Evolutionary conservation across 64 coral and sea anemone genomes (phyloP).

Genomic region (Acropora tenuis): DNA sequence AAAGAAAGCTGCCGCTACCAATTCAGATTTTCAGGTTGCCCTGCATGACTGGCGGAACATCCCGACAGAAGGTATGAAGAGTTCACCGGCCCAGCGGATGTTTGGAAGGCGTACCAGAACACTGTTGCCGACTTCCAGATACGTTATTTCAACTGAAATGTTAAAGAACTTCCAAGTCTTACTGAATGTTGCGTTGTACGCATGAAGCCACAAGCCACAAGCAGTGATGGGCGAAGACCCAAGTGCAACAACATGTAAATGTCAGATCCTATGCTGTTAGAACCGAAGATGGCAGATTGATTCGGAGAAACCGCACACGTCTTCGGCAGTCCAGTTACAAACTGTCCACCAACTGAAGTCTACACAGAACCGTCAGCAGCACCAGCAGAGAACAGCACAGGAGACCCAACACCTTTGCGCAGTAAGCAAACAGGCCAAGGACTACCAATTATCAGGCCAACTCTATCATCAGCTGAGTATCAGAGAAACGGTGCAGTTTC

Average conservation of each 20-base stretch:
- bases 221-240: slow-evolving; percentile 4
- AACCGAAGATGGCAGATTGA: slow-evolving; percentile 27
- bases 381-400: too few relatives aligned
- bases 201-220: neutral
- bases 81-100: slow-evolving; percentile 28
- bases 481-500: too few relatives aligned
- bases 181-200: slow-evolving; percentile 4
- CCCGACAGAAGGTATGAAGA: slow-evolving; percentile 22
- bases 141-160: slow-evolving; percentile 41
- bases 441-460: too few relatives aligned
- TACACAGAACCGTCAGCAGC: too few relatives aligned
- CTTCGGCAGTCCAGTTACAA: slow-evolving; percentile 16
- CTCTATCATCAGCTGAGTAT: too few relatives aligned
- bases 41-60: slow-evolving; percentile 11
- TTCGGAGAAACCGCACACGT: slow-evolving; percentile 27
- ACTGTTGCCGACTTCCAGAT: slow-evolving; percentile 18
- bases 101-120: slow-evolving; percentile 1
- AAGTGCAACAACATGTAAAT: slow-evolving; percentile 12
- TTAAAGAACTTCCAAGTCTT: slow-evolving; percentile 46
- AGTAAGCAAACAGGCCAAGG: too few relatives aligned
- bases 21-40: slow-evolving; percentile 32
- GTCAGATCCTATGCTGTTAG: slow-evolving; percentile 29
- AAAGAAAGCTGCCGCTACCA: slow-evolving; percentile 3
- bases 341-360: too few relatives aligned
- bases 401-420: too few relatives aligned